Base-by-base conservation (phyloP, 1,140 invertebrate species). In the Epicauta chinensis region DNA sequence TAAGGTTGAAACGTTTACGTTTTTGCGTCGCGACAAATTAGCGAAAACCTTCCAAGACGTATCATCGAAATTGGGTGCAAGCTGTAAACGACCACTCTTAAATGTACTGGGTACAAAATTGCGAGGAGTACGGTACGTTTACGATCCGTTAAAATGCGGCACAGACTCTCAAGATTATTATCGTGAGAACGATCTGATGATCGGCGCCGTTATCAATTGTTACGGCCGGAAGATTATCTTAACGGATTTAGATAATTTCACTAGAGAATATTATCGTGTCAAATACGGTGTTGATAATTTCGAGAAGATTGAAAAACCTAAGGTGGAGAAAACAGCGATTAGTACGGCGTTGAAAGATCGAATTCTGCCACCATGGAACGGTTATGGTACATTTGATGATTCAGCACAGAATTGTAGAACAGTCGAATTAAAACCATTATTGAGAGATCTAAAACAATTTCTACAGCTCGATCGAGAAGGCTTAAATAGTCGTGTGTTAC, bases 231-330 rank as follows among this genome's bases (percentile, higher is more conserved):
- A 81, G 37, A 79, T 96, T 16, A 75, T 92, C 0, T 72, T 97
- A 0, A 89, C 83, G 0, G 84, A 93, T 66, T 89, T 90, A 56
- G 93, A 97, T 72, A 73, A 77, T 12, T 93, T 88, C 61, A 97
- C 92, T 0, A 89, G 86, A 66, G 81, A 89, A 35, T 96, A 90
- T 73, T 96, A 93, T 68, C 79, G 82, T 4, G 51, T 42, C 12
- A 70, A 66, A 44, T 70, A 69, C 44, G 67, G 65, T 59, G 36
- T 75, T 63, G 78, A 84, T 58, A 73, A 80, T 43, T 86, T 87
- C 53, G 76, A 69, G 2, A 73, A 82, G 0, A 59, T 83, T 3
- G 53, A 66, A 15, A 64, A 66, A 38, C 78, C 82, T 4, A 57
- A 72, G 23, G 68, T 69, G 44, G 65, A 68, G 29, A 58, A 64